Percentiles rank a stretch among this genome's conserved stretches.
Conservation (phyloP, 2,113 vertebrate genomes). For the Equus quagga region DNA sequence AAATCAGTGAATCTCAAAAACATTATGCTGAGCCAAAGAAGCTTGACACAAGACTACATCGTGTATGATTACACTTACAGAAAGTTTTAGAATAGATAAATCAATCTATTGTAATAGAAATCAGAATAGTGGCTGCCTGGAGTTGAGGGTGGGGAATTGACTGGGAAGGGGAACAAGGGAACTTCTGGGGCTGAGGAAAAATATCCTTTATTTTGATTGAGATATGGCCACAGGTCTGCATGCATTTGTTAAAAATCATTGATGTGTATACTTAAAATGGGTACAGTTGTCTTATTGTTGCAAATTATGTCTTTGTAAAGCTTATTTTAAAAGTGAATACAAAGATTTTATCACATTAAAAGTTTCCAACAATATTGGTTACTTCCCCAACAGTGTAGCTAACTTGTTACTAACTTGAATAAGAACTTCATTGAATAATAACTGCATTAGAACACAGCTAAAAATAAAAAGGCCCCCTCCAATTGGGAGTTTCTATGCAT, state of each 20-base stretch:
- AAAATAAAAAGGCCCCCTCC: neutral
- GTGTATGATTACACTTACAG: neutral
- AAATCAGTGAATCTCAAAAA: too few species aligned
- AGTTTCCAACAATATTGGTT: neutral
- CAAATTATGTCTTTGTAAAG: neutral
- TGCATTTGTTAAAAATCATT: neutral
- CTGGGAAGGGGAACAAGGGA: neutral
- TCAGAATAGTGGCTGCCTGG: neutral
- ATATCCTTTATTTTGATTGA: neutral
- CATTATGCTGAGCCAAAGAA: neutral
- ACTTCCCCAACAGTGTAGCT: neutral
- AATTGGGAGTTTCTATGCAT: neutral
- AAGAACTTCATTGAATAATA: too few species aligned
- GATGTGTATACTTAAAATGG: neutral
- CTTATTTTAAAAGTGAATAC: neutral
- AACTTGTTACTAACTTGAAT: neutral
- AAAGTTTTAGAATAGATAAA: neutral
- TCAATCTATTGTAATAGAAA: neutral
- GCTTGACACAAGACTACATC: neutral
- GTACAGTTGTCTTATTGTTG: neutral
- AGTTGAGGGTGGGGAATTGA: neutral
- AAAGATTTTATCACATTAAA: constrained; percentile 11
- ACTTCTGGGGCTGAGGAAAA: neutral
- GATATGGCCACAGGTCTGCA: neutral
- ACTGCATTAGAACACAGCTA: neutral